Base-by-base conservation (phyloP, 92 coral and sea anemone species). In the Pocillopora meandrina region DNA sequence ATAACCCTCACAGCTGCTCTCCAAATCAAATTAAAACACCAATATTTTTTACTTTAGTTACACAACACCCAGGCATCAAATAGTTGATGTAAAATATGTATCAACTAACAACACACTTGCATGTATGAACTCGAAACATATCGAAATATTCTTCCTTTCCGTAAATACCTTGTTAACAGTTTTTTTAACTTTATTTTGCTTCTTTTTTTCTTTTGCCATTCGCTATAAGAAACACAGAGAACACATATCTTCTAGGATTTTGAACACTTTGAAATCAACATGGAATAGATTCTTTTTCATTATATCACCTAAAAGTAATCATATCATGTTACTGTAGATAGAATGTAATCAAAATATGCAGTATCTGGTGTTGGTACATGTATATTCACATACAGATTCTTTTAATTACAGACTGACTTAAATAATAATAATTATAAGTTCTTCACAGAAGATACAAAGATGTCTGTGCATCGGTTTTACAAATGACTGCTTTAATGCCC, bases 391-490 rank as follows among this genome's bases (percentile, higher is more conserved):
- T 17, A 14, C 10, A 70, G 69, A 36, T 59, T 57, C 34, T 68
- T 36, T 70, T 71, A 57, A 57, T 71, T 73, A 61, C 79, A 71
- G 71, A 73, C 69, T 36, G 63, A 83, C 86, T 74, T 83, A 83
- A 74, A 83, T 83, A 70, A 70, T 59, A 59, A 42, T 42, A 42
- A 42, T 70, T 20, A 74, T 42, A 61, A 83, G 74, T 73, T 83
- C 86, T 83, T 83, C 86, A 83, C 65, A 65, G 86, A 83, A 83
- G 86, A 83, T 83, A 83, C 86, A 3, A 83, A 61, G 86, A 83
- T 83, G 86, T 62, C 86, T 52, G 72, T 19, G 80, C 86, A 83
- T 83, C 86, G 21, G 79, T 47, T 72, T 82, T 82, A 71, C 77
- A 63, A 82, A 74, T 83, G 86, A 73, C 80, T 62, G 57, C 65